These are phyloP conservation scores for Phymatocera aterrima DNA, from an alignment of 2,888 invertebrate species.

Conservation along the genomic window DNA sequence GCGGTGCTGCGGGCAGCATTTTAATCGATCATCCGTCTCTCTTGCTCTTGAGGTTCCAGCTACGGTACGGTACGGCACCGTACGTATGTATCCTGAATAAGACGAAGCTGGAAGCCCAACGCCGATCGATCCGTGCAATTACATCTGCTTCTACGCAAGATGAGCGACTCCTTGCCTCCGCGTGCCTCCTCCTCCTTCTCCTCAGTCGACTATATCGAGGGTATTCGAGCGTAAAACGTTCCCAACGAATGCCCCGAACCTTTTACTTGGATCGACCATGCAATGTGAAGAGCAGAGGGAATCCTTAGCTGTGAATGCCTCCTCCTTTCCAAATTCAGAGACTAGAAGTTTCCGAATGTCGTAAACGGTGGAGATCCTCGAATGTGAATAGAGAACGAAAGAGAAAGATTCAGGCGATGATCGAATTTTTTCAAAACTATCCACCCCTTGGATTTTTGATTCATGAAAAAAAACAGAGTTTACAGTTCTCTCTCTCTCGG, in stretches of 20 bases:
- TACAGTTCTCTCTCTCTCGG: no score
- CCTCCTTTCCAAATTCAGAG: not conserved
- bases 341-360: not conserved
- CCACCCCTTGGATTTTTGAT: no score
- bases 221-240: constrained; percentile 38
- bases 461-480: not conserved
- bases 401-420: not conserved
- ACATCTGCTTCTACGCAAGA: constrained; percentile 43
- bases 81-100: constrained; percentile 16
- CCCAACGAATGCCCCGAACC: constrained; percentile 32
- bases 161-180: constrained; percentile 33
- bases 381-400: not conserved
- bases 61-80: not conserved
- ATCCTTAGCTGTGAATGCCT: not conserved
- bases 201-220: constrained; percentile 26
- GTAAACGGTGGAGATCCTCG: not conserved
- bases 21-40: constrained; percentile 36
- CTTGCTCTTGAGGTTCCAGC: not conserved
- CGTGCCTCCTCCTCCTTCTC: no score
- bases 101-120: not conserved
- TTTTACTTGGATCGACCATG: not conserved
- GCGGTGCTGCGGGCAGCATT: constrained; percentile 37
- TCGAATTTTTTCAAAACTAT: no score
- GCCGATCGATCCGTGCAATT: constrained; percentile 43
- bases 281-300: not conserved